Conservation (phyloP, 35 echinoderm and acorn worm genomes). For the Hemicentrotus pulcherrimus region DNA sequence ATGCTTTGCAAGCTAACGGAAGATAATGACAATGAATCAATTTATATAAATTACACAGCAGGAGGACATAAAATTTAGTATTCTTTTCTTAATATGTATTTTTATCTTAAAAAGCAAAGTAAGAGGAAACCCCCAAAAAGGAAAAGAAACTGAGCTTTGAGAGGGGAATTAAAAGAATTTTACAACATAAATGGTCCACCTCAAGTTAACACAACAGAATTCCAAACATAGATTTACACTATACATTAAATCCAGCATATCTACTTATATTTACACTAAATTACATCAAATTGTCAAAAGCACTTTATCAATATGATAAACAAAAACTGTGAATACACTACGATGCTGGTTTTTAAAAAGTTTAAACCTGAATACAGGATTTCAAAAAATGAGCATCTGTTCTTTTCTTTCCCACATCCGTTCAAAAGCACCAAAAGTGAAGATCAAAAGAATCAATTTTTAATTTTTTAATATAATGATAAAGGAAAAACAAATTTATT, state of each 20-base stretch:
- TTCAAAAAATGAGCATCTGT: background rate
- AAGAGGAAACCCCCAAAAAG: background rate
- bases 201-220: background rate
- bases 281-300: background rate
- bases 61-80: background rate
- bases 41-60: background rate
- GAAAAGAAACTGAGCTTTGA: background rate
- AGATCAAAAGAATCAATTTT: background rate
- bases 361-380: background rate
- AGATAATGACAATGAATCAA: background rate
- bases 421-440: background rate
- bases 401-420: background rate
- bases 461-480: background rate
- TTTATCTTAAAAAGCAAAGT: background rate
- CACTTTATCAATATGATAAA: slow-evolving; percentile 40
- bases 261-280: slow-evolving; percentile 35
- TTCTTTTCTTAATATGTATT: background rate
- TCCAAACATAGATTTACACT: background rate
- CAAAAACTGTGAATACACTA: slow-evolving; percentile 26
- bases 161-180: background rate
- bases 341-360: slow-evolving; percentile 34
- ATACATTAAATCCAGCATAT: background rate
- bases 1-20: background rate
- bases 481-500: no score
- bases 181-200: background rate